Base-by-base conservation (phyloP, 1,140 invertebrate genomes). In the Drosophila santomea region DNA sequence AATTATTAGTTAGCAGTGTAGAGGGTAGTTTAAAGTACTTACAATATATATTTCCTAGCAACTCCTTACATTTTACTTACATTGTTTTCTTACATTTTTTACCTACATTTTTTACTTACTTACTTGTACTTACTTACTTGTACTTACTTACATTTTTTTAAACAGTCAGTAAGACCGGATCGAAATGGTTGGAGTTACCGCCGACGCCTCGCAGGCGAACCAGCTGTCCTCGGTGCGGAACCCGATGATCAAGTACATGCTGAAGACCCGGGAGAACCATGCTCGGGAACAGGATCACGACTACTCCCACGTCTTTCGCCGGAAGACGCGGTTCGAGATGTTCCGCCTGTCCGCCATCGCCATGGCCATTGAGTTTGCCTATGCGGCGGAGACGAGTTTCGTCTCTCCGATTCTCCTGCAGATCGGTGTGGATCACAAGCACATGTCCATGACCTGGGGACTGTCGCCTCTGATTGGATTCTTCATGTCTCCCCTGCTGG, bases 361-460 rank as follows among this genome's bases (percentile, higher is more conserved):
- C 1, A 97, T 97, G 95, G 97, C 97, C 3, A 97, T 97, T 12
- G 97, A 97, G 91, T 96, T 97, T 90, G 97, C 96, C 14, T 98
- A 98, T 80, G 96, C 97, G 0, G 97, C 97, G 0, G 97, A 97
- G 92, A 98, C 97, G 1, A 96, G 97, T 2, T 97, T 97, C 86
- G 96, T 97, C 0, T 97, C 96, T 11, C 97, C 97, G 1, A 96
- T 96, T 1, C 92, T 97, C 1, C 93, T 97, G 2, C 95, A 96
- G 89, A 95, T 97, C 45, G 97, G 97, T 4, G 94, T 97, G 2
- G 95, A 95, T 71, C 94, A 96, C 93, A 92, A 95, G 51, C 93
- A 94, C 59, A 96, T 96, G 95, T 96, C 96, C 5, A 93, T 97
- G 73, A 95, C 97, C 11, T 98, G 97, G 97, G 96, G 96, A 38